Percentiles rank a stretch among this genome's conserved stretches.
These are phyloP conservation scores for Phanerotoma sp. DNA, from an alignment of 2,888 invertebrate genomes.

Conservation along the genomic window DNA sequence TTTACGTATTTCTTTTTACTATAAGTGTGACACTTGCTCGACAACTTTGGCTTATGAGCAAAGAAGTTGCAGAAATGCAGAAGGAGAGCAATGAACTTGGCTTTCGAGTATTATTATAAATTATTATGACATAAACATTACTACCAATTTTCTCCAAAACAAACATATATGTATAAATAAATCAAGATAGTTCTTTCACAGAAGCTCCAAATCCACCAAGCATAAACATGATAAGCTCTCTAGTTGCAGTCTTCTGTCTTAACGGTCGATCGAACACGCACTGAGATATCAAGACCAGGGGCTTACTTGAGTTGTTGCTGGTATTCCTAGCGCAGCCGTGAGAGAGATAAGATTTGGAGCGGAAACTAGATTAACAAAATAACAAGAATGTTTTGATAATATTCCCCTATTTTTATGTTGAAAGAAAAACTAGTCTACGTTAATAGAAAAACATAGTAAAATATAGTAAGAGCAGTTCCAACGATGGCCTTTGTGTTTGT, in stretches of 20 bases:
- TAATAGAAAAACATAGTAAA: no score
- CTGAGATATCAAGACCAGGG: background rate
- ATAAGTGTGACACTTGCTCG: background rate
- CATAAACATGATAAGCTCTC: conserved; percentile 22
- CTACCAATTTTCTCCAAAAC: background rate
- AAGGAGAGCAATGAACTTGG: background rate
- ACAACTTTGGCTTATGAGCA: background rate
- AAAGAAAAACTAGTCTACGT: no score
- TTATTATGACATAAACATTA: background rate
- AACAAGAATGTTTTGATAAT: no score
- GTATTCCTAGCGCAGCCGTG: background rate
- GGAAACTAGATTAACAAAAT: conserved; percentile 7
- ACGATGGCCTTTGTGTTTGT: no score
- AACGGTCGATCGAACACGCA: conserved; percentile 20
- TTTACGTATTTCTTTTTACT: background rate
- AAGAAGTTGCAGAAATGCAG: background rate
- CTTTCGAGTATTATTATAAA: background rate
- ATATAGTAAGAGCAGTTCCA: no score
- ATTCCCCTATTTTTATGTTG: no score
- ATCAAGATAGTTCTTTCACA: background rate
- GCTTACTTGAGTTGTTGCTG: background rate
- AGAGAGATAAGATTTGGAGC: conserved; percentile 2
- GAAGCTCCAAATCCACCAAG: conserved; percentile 15
- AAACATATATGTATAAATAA: no score
- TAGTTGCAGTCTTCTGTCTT: conserved; percentile 2